Base-by-base conservation (phyloP, 2,113 vertebrate species). In the Erpornis zantholeuca region DNA sequence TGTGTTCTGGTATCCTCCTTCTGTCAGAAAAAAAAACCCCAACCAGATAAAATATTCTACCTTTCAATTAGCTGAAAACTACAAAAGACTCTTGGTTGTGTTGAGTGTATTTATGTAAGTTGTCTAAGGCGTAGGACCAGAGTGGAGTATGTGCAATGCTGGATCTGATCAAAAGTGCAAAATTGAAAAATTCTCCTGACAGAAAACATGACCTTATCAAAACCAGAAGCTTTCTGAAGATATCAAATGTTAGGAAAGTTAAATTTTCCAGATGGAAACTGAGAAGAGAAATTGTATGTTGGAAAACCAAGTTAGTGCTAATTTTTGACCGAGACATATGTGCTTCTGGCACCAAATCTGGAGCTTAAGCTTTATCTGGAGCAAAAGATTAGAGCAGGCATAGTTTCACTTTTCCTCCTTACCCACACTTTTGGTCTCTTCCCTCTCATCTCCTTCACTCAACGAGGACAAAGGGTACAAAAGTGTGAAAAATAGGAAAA, bases 261-360 rank as follows among this genome's bases (percentile, higher is more conserved):
- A 57, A 68, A 40, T 89, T 94, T 95, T 81, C 82, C 69, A 88
- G 40, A 81, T 71, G 47, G 22, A 88, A 94, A 78, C 45, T n/a
- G 35, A 56, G 28, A 60, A 56, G 22, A 92, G 12, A 82, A 80
- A 77, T 23, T 83, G 13, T 47, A 18, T 60, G 11, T 71, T 91
- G 57, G 63, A 88, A 92, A 95, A 91, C 3, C 11, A 72, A 18
- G 56, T 92, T 45, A 91, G 40, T 45, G 50, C n/a, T 73, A 60
- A 57, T 54, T 95, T 94, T 92, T 92, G 53, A 88, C 27, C 1
- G 8, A 91, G 47, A 47, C 38, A 52, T 28, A 52, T 24, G 47
- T 22, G 22, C 25, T 72, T 82, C 79, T 83, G 79, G 52, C 33
- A 27, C 17, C 16, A 7, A 25, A 40, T 45, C n/a, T 84, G 71